These are phyloP conservation scores for Grallaria varia DNA, from an alignment of 2,113 vertebrate genomes.

Conservation along the genomic window DNA sequence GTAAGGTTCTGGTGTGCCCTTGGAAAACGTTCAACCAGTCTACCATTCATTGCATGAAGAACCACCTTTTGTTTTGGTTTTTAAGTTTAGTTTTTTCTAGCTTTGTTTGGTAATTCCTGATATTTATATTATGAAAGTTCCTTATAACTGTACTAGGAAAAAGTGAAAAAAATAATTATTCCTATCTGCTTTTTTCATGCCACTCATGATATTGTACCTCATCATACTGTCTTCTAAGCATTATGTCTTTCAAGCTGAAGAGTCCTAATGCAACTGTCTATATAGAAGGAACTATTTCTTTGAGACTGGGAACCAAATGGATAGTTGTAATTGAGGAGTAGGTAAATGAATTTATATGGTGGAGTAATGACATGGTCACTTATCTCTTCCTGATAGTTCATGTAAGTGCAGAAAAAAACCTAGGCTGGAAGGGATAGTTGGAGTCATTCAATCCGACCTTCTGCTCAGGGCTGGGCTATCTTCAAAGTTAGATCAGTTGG, in stretches of 20 bases:
- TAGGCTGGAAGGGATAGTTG: background rate
- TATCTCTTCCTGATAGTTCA: background rate
- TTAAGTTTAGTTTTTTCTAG: background rate
- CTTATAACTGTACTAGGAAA: background rate
- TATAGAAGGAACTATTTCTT: background rate
- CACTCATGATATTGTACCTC: background rate
- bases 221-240: background rate
- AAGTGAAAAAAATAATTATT: background rate
- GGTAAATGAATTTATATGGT: background rate
- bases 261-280: background rate
- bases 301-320: background rate
- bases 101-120: background rate
- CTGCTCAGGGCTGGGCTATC: background rate
- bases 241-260: background rate
- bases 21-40: background rate
- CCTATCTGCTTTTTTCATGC: background rate
- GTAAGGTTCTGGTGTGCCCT: background rate
- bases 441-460: background rate
- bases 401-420: background rate
- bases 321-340: background rate
- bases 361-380: background rate
- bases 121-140: background rate
- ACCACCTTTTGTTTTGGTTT: background rate
- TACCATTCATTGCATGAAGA: background rate
- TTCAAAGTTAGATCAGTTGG: background rate